Percentiles rank a stretch among this genome's conserved stretches.
phyloP scores from a whole-genome alignment of 2,113 vertebrate genomes.

The Vicugna pacos region DNA sequence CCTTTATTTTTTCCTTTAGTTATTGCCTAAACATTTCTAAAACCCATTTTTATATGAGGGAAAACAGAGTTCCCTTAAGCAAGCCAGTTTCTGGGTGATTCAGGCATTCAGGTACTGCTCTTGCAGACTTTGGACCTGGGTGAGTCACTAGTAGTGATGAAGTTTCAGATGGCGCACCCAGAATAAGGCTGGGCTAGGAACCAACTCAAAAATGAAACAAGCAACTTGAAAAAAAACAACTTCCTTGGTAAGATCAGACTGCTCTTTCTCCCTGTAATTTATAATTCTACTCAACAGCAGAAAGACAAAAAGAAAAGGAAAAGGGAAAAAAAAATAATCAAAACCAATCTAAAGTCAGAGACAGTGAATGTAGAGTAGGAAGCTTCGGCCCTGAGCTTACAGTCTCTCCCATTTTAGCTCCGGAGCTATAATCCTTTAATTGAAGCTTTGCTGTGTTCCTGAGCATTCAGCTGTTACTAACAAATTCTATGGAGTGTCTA shows the following conservation, averaged over 20 bases:
- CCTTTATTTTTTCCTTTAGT: not conserved
- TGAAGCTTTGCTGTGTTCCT: not conserved
- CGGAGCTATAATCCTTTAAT: not conserved
- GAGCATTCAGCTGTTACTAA: not conserved
- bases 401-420: not conserved
- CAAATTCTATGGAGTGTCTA: not conserved
- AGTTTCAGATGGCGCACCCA: not conserved
- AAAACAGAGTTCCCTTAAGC: not conserved
- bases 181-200: not conserved
- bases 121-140: not conserved
- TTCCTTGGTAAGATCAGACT: slow-evolving; percentile 48
- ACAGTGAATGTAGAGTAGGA: not conserved
- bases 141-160: not conserved
- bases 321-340: not conserved
- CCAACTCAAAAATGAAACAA: slow-evolving; percentile 6
- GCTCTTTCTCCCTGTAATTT: not conserved
- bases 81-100: not conserved
- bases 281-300: not conserved
- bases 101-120: not conserved
- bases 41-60: not conserved
- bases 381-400: not conserved
- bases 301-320: not conserved
- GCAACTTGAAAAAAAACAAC: not conserved
- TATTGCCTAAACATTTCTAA: slow-evolving; percentile 13
- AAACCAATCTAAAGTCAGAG: not conserved